These are phyloP conservation scores for Aphelenchoides avenae DNA, from an alignment of 1,140 invertebrate species.

Conservation along the genomic window DNA sequence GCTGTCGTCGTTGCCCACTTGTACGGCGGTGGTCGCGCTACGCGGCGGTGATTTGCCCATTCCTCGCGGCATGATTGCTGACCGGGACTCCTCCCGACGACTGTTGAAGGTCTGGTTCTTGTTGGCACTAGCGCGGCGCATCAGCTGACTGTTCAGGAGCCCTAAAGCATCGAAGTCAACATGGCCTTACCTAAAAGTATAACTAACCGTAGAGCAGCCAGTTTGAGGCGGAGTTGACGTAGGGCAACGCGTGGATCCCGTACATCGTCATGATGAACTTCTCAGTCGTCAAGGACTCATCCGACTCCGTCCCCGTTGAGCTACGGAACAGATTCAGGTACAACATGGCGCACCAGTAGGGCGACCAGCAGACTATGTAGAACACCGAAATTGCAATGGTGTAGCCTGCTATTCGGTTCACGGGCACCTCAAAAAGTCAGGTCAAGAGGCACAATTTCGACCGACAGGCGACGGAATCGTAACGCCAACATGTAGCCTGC, in stretches of 20 bases:
- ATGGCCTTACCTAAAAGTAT: too few species aligned
- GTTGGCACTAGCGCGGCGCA: constrained; percentile 31
- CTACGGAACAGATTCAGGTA: constrained; percentile 32
- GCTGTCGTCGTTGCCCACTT: not conserved
- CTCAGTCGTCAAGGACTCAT: too few species aligned
- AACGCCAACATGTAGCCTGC: too few species aligned
- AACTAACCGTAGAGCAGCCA: constrained; percentile 55
- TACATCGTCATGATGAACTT: constrained; percentile 52
- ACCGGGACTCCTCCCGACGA: not conserved
- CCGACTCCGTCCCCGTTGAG: too few species aligned
- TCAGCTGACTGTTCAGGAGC: constrained; percentile 38
- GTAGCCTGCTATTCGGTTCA: constrained; percentile 52
- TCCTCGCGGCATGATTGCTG: not conserved
- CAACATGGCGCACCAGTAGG: constrained; percentile 43
- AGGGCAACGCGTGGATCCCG: constrained; percentile 56
- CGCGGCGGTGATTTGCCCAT: not conserved
- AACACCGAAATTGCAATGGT: constrained; percentile 57
- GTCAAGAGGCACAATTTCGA: constrained; percentile 1
- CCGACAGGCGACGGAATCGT: too few species aligned
- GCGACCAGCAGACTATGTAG: constrained; percentile 54
- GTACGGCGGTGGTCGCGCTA: not conserved
- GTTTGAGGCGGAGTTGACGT: constrained; percentile 55
- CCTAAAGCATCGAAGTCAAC: constrained; percentile 32
- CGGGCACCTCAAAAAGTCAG: constrained; percentile 32
- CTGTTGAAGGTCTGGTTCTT: too few species aligned